Evolutionary conservation across 2,113 vertebrate genomes (phyloP), one percentile per base, ranked within the genome.

Genomic region (Montifringilla adamsi): DNA sequence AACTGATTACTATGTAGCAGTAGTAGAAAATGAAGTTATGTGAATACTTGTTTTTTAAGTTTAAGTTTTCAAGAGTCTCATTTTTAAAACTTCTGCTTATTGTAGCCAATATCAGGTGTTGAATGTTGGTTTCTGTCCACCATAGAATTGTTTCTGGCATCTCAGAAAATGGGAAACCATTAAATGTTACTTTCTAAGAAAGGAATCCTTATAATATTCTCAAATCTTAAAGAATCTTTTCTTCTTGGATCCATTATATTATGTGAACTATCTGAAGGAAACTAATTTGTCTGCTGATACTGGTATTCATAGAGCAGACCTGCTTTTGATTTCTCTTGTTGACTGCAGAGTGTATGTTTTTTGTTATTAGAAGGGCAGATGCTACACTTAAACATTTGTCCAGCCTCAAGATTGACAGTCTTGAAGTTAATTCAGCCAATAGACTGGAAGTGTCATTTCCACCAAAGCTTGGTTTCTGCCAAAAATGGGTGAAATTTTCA

Each of bases 321-420:
- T 85, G 63, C 20, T 60, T 81, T 79, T 88, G 35, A 56, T 81
- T 85, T 92, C 9, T 62, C 46, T 89, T 75, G 50, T 73, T 91
- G 78, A 81, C 67, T 84, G 56, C 28, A 69, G 67, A 74, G 50
- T 69, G 7, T 84, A 67, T 53, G 56, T 60, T 94, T 88, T 88
- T 84, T 75, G 56, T 84, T 94, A 89, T 92, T 92, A 72, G 75
- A 81, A 89, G 64, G 50, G 74, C 69, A 89, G 47, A 74, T 88
- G 44, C 49, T 35, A 58, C 20, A 78, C 35, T 58, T 43, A 79
- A 94, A 70, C 41, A 46, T 55, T 89, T 90, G 80, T 81, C 74
- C 69, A 85, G 43, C 69, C 46, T 67, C 33, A 44, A 67, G 46
- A 89, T 46, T 76, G 55, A 55, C 52, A 92, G 33, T 76, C 52